Evolutionary conservation across 2,888 invertebrate genomes (phyloP).

Genomic region (Chaetogeoica ovagalla): DNA sequence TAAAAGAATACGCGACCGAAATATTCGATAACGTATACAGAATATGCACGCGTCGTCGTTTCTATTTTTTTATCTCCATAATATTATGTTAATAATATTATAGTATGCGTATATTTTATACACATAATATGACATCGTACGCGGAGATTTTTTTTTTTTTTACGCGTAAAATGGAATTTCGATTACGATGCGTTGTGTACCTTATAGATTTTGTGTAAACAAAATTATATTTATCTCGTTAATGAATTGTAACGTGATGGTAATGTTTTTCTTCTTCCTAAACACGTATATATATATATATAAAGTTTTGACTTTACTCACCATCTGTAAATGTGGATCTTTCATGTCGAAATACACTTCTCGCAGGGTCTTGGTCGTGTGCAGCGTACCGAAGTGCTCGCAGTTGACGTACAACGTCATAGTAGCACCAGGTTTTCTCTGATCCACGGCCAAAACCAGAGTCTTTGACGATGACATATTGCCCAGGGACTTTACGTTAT

Average conservation of each 20-base stretch:
- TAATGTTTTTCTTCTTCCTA: too few relatives aligned
- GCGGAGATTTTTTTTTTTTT: too few relatives aligned
- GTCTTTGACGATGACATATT: slow-evolving; percentile 65
- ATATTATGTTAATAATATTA: too few relatives aligned
- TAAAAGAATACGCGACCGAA: too few relatives aligned
- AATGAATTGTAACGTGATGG: neutral
- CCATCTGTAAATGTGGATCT: slow-evolving; percentile 64
- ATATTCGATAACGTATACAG: too few relatives aligned
- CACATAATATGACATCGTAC: too few relatives aligned
- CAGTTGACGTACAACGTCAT: slow-evolving; percentile 71
- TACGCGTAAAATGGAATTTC: too few relatives aligned
- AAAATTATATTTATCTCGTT: neutral
- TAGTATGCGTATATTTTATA: too few relatives aligned
- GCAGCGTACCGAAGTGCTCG: slow-evolving; percentile 67
- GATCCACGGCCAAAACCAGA: slow-evolving; percentile 64
- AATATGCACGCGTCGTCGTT: too few relatives aligned
- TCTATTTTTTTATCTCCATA: too few relatives aligned
- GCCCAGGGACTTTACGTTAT: slow-evolving; percentile 66
- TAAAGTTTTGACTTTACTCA: slow-evolving; percentile 59
- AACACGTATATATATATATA: neutral
- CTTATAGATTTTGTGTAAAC: too few relatives aligned
- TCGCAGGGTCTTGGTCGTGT: slow-evolving; percentile 65
- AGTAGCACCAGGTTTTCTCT: slow-evolving; percentile 64
- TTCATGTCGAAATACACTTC: slow-evolving; percentile 66
- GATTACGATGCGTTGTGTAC: neutral